Evolutionary conservation across 2,888 invertebrate genomes (phyloP).

Genomic region (Xanthia togata): DNA sequence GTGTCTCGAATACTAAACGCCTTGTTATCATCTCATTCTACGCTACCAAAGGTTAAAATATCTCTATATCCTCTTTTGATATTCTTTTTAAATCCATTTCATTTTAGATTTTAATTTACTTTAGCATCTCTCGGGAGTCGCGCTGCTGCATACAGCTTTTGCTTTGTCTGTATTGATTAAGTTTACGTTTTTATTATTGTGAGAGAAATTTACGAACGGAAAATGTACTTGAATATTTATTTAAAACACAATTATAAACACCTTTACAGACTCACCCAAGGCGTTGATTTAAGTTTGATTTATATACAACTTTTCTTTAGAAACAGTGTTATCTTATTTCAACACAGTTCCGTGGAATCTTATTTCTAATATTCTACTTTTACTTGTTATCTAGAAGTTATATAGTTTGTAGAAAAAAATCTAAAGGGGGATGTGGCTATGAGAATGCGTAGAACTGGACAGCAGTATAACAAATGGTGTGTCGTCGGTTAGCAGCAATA

Average conservation of each 20-base stretch:
- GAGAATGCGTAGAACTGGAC: constrained; percentile 5
- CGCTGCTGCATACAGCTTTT: constrained; percentile 58
- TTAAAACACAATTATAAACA: too few relatives aligned
- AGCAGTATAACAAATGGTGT: constrained; percentile 33
- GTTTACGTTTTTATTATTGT: constrained; percentile 53
- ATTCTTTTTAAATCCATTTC: constrained; percentile 77
- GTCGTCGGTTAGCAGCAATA: constrained; percentile 40
- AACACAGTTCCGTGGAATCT: background rate
- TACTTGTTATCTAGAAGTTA: background rate
- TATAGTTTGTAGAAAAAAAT: background rate
- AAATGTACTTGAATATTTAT: constrained; percentile 23
- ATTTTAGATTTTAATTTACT: constrained; percentile 79
- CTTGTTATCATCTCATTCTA: constrained; percentile 87
- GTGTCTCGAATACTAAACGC: constrained; percentile 86
- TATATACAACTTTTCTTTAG: constrained; percentile 12
- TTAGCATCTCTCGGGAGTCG: constrained; percentile 65
- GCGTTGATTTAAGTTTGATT: constrained; percentile 8
- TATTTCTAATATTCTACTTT: background rate
- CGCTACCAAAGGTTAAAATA: constrained; percentile 83
- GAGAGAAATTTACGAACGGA: constrained; percentile 24
- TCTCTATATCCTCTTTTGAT: constrained; percentile 78
- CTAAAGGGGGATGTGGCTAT: background rate
- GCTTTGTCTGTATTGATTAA: constrained; percentile 57
- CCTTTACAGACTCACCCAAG: too few relatives aligned
- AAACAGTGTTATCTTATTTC: background rate